Percentiles rank a stretch among this genome's conserved stretches.
Conservation (phyloP, 2,797 vertebrate genomes). For the Betta splendens region DNA sequence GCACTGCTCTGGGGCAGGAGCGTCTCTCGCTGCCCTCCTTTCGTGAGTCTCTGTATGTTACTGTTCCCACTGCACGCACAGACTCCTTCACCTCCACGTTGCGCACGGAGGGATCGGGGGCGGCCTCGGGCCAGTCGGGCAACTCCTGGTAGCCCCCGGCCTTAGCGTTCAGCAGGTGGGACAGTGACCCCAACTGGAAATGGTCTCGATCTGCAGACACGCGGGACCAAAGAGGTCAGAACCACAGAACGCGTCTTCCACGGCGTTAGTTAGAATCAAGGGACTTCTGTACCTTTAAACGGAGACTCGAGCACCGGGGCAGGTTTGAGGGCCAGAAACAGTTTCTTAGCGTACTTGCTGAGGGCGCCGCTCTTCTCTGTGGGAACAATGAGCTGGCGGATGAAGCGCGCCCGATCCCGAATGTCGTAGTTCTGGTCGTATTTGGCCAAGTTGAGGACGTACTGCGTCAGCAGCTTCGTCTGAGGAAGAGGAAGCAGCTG, state of each 20-base stretch:
- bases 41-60: slow-evolving; percentile 81
- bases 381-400: slow-evolving; percentile 96
- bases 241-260: no score
- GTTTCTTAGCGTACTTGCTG: slow-evolving; percentile 97
- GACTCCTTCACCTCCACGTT: slow-evolving; percentile 98
- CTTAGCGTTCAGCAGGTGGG: slow-evolving; percentile 96
- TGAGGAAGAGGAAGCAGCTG: slow-evolving; percentile 65
- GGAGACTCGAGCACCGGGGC: slow-evolving; percentile 96
- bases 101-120: slow-evolving; percentile 97
- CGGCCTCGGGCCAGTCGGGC: slow-evolving; percentile 94
- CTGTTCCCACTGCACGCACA: slow-evolving; percentile 88
- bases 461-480: slow-evolving; percentile 98
- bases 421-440: slow-evolving; percentile 99
- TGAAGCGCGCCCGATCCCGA: slow-evolving; percentile 94
- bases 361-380: slow-evolving; percentile 94
- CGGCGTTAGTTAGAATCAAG: no score
- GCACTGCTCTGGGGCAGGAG: slow-evolving; percentile 70
- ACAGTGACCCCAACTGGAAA: slow-evolving; percentile 96
- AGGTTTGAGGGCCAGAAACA: slow-evolving; percentile 96
- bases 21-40: slow-evolving; percentile 71
- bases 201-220: slow-evolving; percentile 92
- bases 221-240: not conserved
- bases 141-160: slow-evolving; percentile 97
- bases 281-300: slow-evolving; percentile 89
- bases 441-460: slow-evolving; percentile 97